A percentile compares a stretch with the other conserved stretches of the same genome.
Conservation (phyloP, 2,888 invertebrate species). For the Pocota personata region DNA sequence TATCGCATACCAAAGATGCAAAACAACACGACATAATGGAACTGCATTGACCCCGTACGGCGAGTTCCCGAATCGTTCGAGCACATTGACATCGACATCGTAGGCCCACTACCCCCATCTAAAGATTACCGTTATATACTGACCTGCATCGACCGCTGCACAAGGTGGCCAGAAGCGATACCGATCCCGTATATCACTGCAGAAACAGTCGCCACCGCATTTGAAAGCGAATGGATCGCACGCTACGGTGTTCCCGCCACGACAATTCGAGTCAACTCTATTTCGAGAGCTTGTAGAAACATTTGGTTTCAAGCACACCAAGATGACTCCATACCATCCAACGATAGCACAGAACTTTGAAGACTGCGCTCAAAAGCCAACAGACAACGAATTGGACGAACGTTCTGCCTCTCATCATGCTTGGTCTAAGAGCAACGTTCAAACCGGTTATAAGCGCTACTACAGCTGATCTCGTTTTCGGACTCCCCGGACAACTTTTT, state of each 20-base stretch:
- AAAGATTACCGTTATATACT: too few relatives aligned
- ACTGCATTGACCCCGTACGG: too few relatives aligned
- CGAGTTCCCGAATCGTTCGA: too few relatives aligned
- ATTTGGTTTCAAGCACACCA: slow-evolving; percentile 44
- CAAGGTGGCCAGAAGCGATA: slow-evolving; percentile 13
- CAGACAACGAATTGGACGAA: slow-evolving; percentile 59
- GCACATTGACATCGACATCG: too few relatives aligned
- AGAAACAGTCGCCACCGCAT: slow-evolving; percentile 26
- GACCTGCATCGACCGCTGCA: slow-evolving; percentile 6
- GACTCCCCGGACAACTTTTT: slow-evolving; percentile 52
- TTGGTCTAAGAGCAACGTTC: slow-evolving; percentile 29
- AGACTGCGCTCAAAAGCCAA: slow-evolving; percentile 46
- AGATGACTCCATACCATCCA: slow-evolving; percentile 66
- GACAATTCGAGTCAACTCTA: slow-evolving; percentile 57
- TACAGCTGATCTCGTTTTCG: slow-evolving; percentile 77
- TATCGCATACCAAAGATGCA: too few relatives aligned
- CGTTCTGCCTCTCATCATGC: slow-evolving; percentile 17
- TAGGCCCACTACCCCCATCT: too few relatives aligned
- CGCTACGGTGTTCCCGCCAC: slow-evolving; percentile 51
- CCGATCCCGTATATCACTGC: slow-evolving; percentile 20
- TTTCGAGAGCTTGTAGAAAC: slow-evolving; percentile 40
- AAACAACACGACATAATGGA: neutral
- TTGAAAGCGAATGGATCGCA: too few relatives aligned
- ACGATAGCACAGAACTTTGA: slow-evolving; percentile 65
- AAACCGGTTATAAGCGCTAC: slow-evolving; percentile 75